A percentile compares a stretch with the other conserved stretches of the same genome.
Conservation (phyloP, 2,113 vertebrate species). For the Equus quagga region DNA sequence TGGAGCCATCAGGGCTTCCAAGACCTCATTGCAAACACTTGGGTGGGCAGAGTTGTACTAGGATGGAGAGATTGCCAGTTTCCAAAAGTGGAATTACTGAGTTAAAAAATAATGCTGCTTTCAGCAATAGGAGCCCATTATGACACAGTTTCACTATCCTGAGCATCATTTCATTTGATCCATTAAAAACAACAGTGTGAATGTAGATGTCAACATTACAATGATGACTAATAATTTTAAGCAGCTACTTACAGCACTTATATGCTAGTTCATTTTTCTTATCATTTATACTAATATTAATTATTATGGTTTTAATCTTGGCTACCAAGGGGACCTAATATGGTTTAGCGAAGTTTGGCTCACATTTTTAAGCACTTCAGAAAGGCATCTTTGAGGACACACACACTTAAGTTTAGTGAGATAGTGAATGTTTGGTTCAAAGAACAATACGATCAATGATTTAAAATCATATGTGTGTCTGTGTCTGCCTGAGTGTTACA, state of each 20-base stretch:
- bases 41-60: neutral
- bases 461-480: neutral
- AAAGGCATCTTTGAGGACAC: neutral
- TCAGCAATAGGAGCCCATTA: neutral
- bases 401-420: neutral
- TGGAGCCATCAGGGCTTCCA: neutral
- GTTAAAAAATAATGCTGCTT: neutral
- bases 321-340: neutral
- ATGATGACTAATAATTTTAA: neutral
- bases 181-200: neutral
- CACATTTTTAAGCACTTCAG: neutral
- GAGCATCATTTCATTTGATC: neutral
- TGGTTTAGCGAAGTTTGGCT: neutral
- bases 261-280: neutral
- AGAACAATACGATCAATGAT: neutral
- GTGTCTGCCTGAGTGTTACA: neutral
- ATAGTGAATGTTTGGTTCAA: neutral
- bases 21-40: neutral
- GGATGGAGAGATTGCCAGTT: neutral
- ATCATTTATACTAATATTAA: neutral
- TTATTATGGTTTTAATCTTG: neutral
- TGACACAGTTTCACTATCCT: neutral
- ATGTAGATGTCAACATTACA: neutral
- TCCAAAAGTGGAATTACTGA: constrained; percentile 15
- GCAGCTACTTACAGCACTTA: neutral